Conservation (phyloP, 2,113 vertebrate species). For the Takifugu bimaculatus region DNA sequence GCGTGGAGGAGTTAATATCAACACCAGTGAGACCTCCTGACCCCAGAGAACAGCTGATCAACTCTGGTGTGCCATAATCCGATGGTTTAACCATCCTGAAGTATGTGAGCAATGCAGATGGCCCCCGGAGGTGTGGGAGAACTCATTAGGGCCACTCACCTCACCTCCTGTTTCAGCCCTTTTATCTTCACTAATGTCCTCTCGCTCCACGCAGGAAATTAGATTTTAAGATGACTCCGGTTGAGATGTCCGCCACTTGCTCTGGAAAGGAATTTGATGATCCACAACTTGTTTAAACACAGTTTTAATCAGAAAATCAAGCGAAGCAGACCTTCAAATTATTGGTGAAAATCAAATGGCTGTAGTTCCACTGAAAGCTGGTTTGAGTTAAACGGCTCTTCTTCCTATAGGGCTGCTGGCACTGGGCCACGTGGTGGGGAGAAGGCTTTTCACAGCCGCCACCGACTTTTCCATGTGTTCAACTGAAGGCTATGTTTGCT, state of each 20-base stretch:
- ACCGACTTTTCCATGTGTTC: slow-evolving; percentile 21
- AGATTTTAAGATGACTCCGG: slow-evolving; percentile 32
- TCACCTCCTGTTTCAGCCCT: slow-evolving; percentile 43
- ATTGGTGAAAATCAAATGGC: neutral
- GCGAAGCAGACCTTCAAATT: neutral
- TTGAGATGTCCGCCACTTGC: slow-evolving; percentile 3
- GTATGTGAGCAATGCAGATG: slow-evolving; percentile 43
- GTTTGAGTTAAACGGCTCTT: slow-evolving; percentile 5
- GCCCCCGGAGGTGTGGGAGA: slow-evolving; percentile 14
- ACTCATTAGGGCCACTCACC: slow-evolving; percentile 19
- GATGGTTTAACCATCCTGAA: slow-evolving; percentile 11
- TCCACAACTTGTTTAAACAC: neutral
- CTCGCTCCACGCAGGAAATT: slow-evolving; percentile 50
- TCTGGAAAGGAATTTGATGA: neutral
- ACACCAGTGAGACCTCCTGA: slow-evolving; percentile 24
- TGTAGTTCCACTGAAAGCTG: no score
- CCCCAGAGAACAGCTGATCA: slow-evolving; percentile 46
- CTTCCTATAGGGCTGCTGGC: slow-evolving; percentile 29
- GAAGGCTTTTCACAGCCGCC: neutral
- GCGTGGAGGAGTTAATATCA: no score
- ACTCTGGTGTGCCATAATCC: slow-evolving; percentile 11
- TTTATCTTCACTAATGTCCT: slow-evolving; percentile 50
- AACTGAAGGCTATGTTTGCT: slow-evolving; percentile 60
- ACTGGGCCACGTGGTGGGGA: slow-evolving; percentile 25
- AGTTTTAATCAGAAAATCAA: neutral